These are phyloP conservation scores for Xiphydria camelus DNA, from an alignment of 2,888 invertebrate genomes.

Conservation along the genomic window DNA sequence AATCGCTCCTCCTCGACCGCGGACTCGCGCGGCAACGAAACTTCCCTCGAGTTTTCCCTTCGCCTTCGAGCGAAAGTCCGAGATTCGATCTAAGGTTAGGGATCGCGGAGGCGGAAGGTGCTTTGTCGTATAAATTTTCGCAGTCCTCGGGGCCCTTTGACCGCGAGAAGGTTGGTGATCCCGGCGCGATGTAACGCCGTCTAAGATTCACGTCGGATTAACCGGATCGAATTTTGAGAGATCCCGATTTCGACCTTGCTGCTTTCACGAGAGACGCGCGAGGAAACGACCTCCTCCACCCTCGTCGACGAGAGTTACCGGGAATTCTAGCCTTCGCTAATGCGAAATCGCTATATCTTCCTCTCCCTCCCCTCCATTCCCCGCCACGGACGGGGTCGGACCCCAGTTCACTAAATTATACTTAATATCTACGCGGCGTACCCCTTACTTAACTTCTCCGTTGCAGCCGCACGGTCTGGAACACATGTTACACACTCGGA, in stretches of 20 bases:
- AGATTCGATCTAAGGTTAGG: too few species aligned
- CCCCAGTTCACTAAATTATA: conserved; percentile 41
- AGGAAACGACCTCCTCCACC: not conserved
- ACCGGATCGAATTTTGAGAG: not conserved
- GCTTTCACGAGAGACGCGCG: not conserved
- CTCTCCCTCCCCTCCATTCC: conserved; percentile 16
- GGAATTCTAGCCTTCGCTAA: conserved; percentile 20
- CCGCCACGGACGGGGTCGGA: conserved; percentile 7
- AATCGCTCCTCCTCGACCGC: too few species aligned
- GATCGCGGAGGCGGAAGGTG: too few species aligned
- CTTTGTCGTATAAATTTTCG: too few species aligned
- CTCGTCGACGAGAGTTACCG: not conserved
- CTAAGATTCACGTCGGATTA: too few species aligned
- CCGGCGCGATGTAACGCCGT: too few species aligned
- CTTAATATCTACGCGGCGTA: conserved; percentile 36
- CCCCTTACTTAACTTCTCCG: conserved; percentile 30
- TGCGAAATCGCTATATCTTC: conserved; percentile 18
- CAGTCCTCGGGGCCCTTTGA: too few species aligned
- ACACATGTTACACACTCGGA: conserved; percentile 25
- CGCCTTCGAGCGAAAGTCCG: too few species aligned
- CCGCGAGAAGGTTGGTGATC: too few species aligned
- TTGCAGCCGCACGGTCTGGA: conserved; percentile 14
- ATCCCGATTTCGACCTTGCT: not conserved
- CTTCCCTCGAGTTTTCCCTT: too few species aligned
- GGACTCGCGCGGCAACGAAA: too few species aligned